Evolutionary conservation across 1,140 invertebrate species (phyloP).

Genomic region (Trichonephila inaurata): DNA sequence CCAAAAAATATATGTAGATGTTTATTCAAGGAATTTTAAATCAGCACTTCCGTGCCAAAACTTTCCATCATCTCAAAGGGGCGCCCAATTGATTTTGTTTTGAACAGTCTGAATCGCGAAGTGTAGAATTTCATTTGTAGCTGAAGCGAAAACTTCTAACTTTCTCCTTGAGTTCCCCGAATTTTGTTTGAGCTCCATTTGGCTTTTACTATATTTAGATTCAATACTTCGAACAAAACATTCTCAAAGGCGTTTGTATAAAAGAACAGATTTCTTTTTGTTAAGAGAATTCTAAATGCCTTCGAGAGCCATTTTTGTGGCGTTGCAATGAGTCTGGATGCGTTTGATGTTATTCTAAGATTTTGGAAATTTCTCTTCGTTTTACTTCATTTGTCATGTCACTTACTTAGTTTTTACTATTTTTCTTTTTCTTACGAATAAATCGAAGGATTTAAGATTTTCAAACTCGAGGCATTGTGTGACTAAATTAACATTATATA

Average conservation of each 20-base stretch:
- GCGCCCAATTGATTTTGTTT: neutral
- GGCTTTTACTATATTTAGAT: slow-evolving; percentile 9
- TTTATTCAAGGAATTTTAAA: slow-evolving; percentile 14
- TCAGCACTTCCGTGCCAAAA: neutral
- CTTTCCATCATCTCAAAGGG: neutral
- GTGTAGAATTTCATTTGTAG: neutral
- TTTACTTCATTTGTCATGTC: too few species aligned
- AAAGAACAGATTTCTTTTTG: neutral
- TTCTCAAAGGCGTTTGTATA: neutral
- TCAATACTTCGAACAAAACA: neutral
- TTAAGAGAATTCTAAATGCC: neutral
- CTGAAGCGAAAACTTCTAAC: neutral
- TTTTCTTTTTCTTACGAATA: too few species aligned
- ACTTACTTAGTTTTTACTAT: too few species aligned
- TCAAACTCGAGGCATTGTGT: too few species aligned
- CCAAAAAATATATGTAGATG: neutral
- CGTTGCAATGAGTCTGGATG: too few species aligned
- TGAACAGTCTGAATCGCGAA: neutral
- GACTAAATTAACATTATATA: too few species aligned
- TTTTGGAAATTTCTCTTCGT: too few species aligned
- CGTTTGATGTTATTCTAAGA: too few species aligned
- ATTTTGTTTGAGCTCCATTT: neutral
- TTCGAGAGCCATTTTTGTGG: neutral
- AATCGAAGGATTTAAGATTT: too few species aligned
- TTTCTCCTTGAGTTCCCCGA: neutral